Percentiles rank a stretch among this genome's conserved stretches.
Conservation (phyloP, 2,888 invertebrate species). For the Lithophane leautieri region DNA sequence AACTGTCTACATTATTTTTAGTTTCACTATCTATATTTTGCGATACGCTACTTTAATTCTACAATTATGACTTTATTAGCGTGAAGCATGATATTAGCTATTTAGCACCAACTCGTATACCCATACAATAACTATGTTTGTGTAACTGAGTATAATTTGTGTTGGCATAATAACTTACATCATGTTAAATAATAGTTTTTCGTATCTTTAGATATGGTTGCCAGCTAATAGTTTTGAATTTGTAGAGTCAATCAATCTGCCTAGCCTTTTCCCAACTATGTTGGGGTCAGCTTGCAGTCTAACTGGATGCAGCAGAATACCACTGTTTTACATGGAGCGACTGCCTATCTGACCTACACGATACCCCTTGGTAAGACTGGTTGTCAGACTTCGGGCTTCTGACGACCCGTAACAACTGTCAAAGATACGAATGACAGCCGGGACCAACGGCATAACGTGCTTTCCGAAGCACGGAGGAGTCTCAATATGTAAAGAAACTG, state of each 20-base stretch:
- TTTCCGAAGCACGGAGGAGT: no score
- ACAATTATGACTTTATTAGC: slow-evolving; percentile 15
- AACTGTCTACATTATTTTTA: not conserved
- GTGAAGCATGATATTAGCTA: slow-evolving; percentile 14
- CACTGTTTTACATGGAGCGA: no score
- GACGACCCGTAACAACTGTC: no score
- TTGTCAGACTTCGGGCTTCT: no score
- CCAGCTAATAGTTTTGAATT: not conserved
- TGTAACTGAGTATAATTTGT: slow-evolving; percentile 18
- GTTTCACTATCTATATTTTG: slow-evolving; percentile 7
- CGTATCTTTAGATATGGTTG: not conserved
- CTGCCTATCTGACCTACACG: no score
- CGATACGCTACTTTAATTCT: slow-evolving; percentile 28
- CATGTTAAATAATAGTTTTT: slow-evolving; percentile 26
- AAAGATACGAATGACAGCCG: no score
- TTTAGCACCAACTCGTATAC: not conserved
- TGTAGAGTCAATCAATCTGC: not conserved
- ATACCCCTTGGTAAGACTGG: no score
- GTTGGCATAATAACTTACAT: slow-evolving; percentile 34
- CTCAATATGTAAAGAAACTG: no score
- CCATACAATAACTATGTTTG: not conserved
- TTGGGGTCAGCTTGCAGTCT: no score
- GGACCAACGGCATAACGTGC: no score
- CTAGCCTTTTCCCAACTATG: no score
- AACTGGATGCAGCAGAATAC: no score